These are phyloP conservation scores for Sebastes glaucus DNA, from an alignment of 2,797 vertebrate species.

Conservation along the genomic window DNA sequence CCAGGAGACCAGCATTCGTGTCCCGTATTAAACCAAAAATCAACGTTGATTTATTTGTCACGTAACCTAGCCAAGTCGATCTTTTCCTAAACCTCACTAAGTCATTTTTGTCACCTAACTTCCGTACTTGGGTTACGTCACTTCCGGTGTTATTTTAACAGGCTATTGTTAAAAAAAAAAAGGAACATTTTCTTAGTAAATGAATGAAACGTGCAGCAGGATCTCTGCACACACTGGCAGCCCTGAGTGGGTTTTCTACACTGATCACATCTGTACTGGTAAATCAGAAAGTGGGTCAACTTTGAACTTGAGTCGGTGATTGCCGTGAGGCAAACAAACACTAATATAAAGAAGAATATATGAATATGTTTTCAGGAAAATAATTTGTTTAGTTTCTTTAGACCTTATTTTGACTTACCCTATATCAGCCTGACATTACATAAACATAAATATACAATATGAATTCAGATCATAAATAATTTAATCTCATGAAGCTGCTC, in stretches of 20 bases:
- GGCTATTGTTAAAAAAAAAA: no score
- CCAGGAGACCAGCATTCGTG: no score
- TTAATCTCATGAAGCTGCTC: constrained; percentile 34
- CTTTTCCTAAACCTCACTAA: no score
- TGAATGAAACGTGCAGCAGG: not conserved
- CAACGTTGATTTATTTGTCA: no score
- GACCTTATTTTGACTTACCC: constrained; percentile 54
- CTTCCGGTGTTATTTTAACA: no score
- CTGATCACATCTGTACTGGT: constrained; percentile 47
- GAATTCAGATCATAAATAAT: constrained; percentile 60
- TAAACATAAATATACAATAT: constrained; percentile 53
- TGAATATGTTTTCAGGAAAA: constrained; percentile 60
- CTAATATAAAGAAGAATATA: constrained; percentile 71
- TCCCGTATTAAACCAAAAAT: no score
- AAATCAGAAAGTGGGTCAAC: constrained; percentile 68
- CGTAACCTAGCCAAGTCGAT: no score
- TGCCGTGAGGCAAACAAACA: constrained; percentile 64
- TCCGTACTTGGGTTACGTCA: no score
- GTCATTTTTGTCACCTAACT: no score
- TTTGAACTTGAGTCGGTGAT: constrained; percentile 59
- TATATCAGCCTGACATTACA: constrained; percentile 53
- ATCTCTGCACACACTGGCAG: not conserved
- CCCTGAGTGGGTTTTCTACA: constrained; percentile 15
- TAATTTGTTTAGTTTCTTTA: constrained; percentile 56
- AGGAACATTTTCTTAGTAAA: constrained; percentile 1